A percentile compares a stretch with the other conserved stretches of the same genome.
Conservation (phyloP, 2,797 vertebrate genomes). For the Ctenosaura bakeri region DNA sequence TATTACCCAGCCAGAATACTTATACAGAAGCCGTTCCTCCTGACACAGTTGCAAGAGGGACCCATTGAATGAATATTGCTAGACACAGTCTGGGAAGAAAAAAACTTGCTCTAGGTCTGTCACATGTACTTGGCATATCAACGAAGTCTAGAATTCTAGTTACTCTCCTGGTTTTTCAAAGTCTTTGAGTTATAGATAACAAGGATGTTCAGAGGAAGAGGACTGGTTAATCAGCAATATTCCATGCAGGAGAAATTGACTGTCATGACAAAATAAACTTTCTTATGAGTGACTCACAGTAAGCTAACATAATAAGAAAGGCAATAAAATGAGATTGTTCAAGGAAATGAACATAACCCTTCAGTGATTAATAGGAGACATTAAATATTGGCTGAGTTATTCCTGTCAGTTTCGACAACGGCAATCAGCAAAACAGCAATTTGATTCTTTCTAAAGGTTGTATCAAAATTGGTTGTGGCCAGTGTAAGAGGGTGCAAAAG, state of each 20-base stretch:
- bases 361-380: conserved; percentile 14
- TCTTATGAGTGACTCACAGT: neutral
- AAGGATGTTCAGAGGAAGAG: neutral
- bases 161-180: neutral
- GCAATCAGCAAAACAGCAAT: neutral
- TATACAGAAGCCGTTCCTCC: no score
- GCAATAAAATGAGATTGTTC: neutral
- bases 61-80: no score
- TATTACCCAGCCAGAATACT: no score
- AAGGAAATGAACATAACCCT: neutral
- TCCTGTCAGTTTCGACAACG: neutral
- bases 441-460: no score
- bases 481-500: neutral
- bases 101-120: neutral
- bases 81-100: no score
- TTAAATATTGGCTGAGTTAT: neutral
- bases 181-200: neutral
- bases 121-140: neutral
- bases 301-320: neutral
- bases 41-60: no score
- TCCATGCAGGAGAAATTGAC: neutral
- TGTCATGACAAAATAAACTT: neutral
- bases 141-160: neutral
- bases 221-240: no score
- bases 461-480: neutral